phyloP scores from a whole-genome alignment of 2,113 vertebrate genomes.

The Pycnonotus jocosus region DNA sequence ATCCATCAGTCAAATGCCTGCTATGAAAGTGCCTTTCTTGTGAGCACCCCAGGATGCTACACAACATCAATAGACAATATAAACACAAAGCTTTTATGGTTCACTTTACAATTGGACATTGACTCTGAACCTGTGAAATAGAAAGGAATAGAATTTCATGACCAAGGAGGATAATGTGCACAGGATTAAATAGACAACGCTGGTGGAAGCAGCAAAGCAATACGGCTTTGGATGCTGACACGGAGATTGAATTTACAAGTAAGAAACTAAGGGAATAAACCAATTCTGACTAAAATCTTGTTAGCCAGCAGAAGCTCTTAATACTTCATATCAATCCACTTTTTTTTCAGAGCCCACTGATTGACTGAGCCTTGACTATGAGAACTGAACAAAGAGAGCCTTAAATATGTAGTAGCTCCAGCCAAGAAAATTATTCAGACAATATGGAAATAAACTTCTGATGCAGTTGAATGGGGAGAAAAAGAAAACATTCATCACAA shows the following conservation, averaged over 20 bases:
- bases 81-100: constrained; percentile 49
- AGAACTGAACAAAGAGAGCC: neutral
- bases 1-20: constrained; percentile 38
- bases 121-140: constrained; percentile 52
- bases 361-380: neutral
- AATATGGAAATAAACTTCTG: neutral
- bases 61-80: constrained; percentile 23
- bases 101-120: constrained; percentile 51
- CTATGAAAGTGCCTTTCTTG: constrained; percentile 23
- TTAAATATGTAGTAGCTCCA: neutral
- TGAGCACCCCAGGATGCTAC: constrained; percentile 42
- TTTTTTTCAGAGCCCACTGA: constrained; percentile 28
- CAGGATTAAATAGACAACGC: constrained; percentile 10
- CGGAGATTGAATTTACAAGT: constrained; percentile 9
- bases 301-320: constrained; percentile 12
- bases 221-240: neutral
- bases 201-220: neutral
- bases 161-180: constrained; percentile 8
- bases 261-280: neutral
- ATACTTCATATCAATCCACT: constrained; percentile 28
- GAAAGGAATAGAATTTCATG: constrained; percentile 50
- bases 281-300: constrained; percentile 13
- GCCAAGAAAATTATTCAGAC: neutral
- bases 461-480: neutral
- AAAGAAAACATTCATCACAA: neutral